These are phyloP conservation scores for Ambastaia sidthimunki DNA, from an alignment of 2,797 vertebrate species.

Conservation along the genomic window DNA sequence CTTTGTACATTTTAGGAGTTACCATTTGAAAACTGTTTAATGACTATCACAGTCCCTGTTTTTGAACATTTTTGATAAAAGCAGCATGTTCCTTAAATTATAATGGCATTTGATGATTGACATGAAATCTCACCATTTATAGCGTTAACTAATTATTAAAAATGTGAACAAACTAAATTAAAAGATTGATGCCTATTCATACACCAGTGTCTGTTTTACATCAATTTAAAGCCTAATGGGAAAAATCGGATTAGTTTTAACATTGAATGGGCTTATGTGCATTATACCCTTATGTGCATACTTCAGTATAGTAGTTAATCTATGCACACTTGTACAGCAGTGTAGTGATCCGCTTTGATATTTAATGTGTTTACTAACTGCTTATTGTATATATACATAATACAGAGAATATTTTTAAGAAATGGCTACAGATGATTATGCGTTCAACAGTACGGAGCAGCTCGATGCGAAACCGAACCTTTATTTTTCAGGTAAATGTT, in stretches of 20 bases:
- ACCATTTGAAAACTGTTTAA: neutral
- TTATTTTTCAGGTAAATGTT: too few relatives aligned
- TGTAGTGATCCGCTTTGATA: too few relatives aligned
- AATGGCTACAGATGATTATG: too few relatives aligned
- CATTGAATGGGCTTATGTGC: too few relatives aligned
- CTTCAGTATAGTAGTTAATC: too few relatives aligned
- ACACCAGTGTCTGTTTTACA: constrained; percentile 17
- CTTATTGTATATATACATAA: too few relatives aligned
- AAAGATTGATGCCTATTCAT: constrained; percentile 38
- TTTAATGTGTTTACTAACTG: too few relatives aligned
- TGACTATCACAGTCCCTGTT: constrained; percentile 19
- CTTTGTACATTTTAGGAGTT: neutral
- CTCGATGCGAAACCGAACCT: too few relatives aligned
- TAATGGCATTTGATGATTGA: constrained; percentile 21
- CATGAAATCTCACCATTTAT: constrained; percentile 28
- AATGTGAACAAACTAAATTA: constrained; percentile 34
- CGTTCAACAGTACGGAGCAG: too few relatives aligned
- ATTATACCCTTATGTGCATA: too few relatives aligned
- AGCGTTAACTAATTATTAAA: neutral
- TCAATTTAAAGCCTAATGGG: constrained; percentile 1
- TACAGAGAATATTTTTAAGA: too few relatives aligned
- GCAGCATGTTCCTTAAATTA: neutral
- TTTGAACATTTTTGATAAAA: constrained; percentile 16
- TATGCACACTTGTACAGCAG: too few relatives aligned
- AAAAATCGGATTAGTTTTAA: neutral